Conservation (phyloP, 2,888 invertebrate species). For the Zelleria hepariella region DNA sequence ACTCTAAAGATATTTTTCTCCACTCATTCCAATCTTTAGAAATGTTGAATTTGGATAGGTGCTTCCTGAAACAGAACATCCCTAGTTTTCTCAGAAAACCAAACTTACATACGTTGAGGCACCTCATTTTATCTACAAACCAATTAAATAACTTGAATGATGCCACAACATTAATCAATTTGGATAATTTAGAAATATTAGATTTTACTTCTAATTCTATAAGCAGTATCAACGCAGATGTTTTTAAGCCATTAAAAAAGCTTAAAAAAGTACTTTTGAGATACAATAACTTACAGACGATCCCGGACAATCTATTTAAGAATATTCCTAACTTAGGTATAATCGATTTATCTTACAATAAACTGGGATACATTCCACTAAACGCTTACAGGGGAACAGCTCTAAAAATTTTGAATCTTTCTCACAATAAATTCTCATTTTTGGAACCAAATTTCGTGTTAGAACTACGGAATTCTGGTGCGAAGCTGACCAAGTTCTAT, state of each 20-base stretch:
- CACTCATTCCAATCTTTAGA: neutral
- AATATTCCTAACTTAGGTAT: constrained; percentile 1
- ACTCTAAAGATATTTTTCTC: neutral
- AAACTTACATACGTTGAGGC: neutral
- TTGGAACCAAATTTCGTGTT: constrained; percentile 1
- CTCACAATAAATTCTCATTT: neutral
- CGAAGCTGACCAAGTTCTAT: constrained; percentile 5
- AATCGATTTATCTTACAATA: constrained; percentile 6
- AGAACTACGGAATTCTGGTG: constrained; percentile 1
- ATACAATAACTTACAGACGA: neutral
- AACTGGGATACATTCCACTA: neutral
- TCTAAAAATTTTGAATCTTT: neutral
- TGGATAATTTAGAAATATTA: neutral
- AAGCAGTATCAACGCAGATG: neutral
- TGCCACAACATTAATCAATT: neutral
- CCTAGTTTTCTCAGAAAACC: neutral
- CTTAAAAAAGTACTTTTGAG: constrained; percentile 2
- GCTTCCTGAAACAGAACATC: neutral
- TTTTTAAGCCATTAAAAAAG: constrained; percentile 6
- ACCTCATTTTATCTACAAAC: neutral
- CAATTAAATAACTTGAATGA: neutral
- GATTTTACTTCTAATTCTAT: neutral
- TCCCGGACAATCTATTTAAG: neutral
- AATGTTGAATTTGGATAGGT: neutral
- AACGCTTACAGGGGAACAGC: neutral